phyloP scores from a whole-genome alignment of 2,888 invertebrate species.

The Lepidochrysops patricia region DNA sequence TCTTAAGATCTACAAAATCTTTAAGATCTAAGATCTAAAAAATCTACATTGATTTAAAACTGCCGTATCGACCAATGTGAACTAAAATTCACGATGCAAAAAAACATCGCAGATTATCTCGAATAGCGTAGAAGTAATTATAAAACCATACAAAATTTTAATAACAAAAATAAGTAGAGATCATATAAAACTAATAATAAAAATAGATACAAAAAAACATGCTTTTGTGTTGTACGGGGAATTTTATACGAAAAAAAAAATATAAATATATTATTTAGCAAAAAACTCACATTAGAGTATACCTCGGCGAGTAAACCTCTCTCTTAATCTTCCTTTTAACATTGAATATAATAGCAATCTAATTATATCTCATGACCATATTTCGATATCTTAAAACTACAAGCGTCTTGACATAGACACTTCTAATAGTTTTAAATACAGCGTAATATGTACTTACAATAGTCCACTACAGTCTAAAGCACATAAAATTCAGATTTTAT shows the following conservation, averaged over 20 bases:
- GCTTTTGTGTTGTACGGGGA: neutral
- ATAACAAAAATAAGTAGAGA: neutral
- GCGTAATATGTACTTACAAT: neutral
- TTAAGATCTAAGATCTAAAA: neutral
- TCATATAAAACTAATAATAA: neutral
- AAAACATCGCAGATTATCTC: too few relatives aligned
- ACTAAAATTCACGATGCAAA: neutral
- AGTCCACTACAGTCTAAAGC: constrained; percentile 20
- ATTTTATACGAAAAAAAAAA: neutral
- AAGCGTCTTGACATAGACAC: neutral
- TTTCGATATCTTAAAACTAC: neutral
- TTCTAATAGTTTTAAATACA: neutral
- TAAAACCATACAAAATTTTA: neutral
- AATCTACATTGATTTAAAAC: neutral
- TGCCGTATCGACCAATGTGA: neutral
- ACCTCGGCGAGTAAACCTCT: neutral
- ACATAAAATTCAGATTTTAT: constrained; percentile 30
- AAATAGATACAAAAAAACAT: neutral
- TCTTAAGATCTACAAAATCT: neutral
- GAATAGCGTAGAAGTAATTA: neutral
- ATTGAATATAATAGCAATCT: neutral
- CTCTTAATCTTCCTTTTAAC: neutral
- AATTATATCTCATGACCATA: neutral
- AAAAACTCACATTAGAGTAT: neutral
- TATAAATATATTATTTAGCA: neutral